Conservation (phyloP, 2,113 vertebrate genomes). For the Syngnathus typhle region DNA sequence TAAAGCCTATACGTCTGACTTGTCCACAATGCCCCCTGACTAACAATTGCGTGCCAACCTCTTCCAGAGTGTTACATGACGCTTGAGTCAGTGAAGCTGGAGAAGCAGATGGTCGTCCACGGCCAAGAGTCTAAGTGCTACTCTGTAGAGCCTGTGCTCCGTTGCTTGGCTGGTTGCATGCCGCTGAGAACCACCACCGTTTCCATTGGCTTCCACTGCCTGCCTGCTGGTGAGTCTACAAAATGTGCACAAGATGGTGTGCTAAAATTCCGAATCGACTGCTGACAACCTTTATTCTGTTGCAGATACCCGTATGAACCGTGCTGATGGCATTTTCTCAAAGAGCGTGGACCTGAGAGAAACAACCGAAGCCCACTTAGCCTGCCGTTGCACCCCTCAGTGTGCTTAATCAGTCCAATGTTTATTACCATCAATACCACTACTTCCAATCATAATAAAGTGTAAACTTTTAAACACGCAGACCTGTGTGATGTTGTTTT, state of each 20-base stretch:
- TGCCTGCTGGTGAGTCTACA: constrained; percentile 59
- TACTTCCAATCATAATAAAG: constrained; percentile 10
- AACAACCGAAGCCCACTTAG: constrained; percentile 54
- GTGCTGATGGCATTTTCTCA: constrained; percentile 33
- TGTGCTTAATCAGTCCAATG: constrained; percentile 26
- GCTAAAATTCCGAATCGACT: not conserved
- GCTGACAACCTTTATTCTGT: constrained; percentile 8
- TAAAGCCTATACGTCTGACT: constrained; percentile 10
- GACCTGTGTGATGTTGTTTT: not conserved
- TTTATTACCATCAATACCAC: constrained; percentile 3
- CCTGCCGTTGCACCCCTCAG: constrained; percentile 57
- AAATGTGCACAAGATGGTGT: not conserved
- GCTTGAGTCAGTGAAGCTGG: constrained; percentile 61
- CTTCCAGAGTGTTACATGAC: constrained; percentile 68
- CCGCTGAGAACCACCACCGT: constrained; percentile 42
- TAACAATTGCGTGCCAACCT: not conserved
- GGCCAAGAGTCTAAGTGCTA: constrained; percentile 62
- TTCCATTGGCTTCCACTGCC: constrained; percentile 69
- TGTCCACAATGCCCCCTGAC: not conserved
- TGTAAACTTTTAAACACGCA: not conserved
- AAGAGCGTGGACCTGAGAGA: constrained; percentile 59
- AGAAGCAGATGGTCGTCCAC: constrained; percentile 48
- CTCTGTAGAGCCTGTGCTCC: constrained; percentile 72
- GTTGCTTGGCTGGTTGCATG: constrained; percentile 61
- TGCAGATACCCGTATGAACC: constrained; percentile 47